Evolutionary conservation across 2,888 invertebrate species (phyloP).

Genomic region (Trichogramma dendrolimi): DNA sequence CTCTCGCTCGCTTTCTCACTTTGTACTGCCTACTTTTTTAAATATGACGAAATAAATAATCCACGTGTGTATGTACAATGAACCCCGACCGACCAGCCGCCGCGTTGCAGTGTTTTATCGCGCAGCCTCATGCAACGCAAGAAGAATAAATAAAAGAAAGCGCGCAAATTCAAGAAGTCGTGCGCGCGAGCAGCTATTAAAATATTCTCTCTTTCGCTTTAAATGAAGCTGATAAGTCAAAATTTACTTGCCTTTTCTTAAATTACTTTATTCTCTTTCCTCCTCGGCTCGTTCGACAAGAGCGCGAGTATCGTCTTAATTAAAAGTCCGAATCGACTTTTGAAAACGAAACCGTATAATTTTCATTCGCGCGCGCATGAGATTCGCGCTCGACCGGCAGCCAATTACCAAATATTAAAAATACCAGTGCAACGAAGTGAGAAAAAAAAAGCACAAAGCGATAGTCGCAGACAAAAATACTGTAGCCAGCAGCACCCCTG

Average conservation of each 20-base stretch:
- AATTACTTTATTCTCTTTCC: too few relatives aligned
- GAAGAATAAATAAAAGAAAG: constrained; percentile 27
- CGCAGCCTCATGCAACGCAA: constrained; percentile 21
- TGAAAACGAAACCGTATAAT: constrained; percentile 15
- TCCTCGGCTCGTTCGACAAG: too few relatives aligned
- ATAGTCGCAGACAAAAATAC: neutral
- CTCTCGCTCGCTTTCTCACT: too few relatives aligned
- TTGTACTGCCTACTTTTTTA: too few relatives aligned
- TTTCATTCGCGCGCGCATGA: neutral
- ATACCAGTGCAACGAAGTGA: neutral
- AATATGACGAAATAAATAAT: too few relatives aligned
- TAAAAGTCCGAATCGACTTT: too few relatives aligned
- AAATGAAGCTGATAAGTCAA: too few relatives aligned
- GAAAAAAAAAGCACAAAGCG: neutral
- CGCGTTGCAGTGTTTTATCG: constrained; percentile 22
- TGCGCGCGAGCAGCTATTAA: constrained; percentile 23
- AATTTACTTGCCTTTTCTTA: too few relatives aligned
- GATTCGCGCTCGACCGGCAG: neutral
- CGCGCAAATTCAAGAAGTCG: constrained; percentile 49
- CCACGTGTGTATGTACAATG: too few relatives aligned
- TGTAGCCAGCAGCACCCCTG: neutral
- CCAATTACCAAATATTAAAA: constrained; percentile 18
- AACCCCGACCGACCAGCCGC: neutral
- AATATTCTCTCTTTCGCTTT: too few relatives aligned
- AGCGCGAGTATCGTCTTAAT: too few relatives aligned